A percentile compares a stretch with the other conserved stretches of the same genome.
Conservation (phyloP, 2,888 invertebrate genomes). For the Resseliella maxima region DNA sequence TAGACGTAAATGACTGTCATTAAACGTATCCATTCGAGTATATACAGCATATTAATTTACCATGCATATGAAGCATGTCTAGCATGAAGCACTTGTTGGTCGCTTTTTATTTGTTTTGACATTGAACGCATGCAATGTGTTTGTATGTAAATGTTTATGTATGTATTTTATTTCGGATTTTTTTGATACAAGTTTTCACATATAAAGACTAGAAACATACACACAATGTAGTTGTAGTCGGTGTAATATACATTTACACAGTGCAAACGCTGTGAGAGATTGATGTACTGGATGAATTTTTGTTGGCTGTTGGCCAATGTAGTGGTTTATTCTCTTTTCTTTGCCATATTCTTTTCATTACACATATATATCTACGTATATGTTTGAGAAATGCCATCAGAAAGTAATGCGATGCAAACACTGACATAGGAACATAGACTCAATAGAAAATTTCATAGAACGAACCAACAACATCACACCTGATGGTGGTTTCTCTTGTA, state of each 20-base stretch:
- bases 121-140: neutral
- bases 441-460: neutral
- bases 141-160: neutral
- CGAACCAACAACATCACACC: slow-evolving; percentile 8
- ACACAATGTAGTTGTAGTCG: neutral
- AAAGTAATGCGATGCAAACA: neutral
- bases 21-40: neutral
- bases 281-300: too few relatives aligned
- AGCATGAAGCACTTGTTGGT: slow-evolving; percentile 6
- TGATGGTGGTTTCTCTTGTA: neutral
- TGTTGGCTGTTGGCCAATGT: too few relatives aligned
- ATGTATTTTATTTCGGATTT: neutral
- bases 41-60: neutral
- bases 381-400: neutral
- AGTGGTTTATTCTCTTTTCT: too few relatives aligned
- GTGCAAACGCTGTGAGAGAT: neutral
- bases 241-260: neutral
- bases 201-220: neutral
- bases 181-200: neutral
- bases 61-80: neutral
- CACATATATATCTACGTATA: too few relatives aligned
- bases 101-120: neutral
- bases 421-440: neutral
- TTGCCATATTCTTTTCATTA: too few relatives aligned
- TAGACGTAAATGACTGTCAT: too few relatives aligned